Evolutionary conservation across 2,113 vertebrate genomes (phyloP).

Genomic region (Echinops telfairi): DNA sequence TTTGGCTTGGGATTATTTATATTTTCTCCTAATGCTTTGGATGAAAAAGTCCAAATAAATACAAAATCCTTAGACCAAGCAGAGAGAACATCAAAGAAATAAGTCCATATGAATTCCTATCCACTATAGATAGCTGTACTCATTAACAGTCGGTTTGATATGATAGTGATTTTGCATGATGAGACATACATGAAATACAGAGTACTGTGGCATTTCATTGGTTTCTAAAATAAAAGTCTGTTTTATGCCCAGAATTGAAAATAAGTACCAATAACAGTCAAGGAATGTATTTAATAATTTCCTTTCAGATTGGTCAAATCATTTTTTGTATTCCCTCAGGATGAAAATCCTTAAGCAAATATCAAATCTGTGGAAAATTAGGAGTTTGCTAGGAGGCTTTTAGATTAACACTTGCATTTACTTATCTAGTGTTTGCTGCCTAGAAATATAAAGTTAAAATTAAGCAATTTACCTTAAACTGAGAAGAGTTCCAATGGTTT

Average conservation of each 20-base stretch:
- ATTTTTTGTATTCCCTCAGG: slow-evolving; percentile 66
- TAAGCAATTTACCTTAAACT: slow-evolving; percentile 71
- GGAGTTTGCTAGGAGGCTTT: slow-evolving; percentile 70
- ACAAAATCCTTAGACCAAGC: slow-evolving; percentile 36
- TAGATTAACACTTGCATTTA: slow-evolving; percentile 62
- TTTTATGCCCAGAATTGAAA: slow-evolving; percentile 48
- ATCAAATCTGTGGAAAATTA: slow-evolving; percentile 72
- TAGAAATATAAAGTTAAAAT: slow-evolving; percentile 67
- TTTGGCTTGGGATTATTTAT: slow-evolving; percentile 35
- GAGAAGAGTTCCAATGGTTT: slow-evolving; percentile 24
- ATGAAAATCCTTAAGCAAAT: slow-evolving; percentile 63
- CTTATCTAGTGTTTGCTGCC: slow-evolving; percentile 65
- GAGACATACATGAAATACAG: slow-evolving; percentile 40
- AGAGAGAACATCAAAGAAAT: slow-evolving; percentile 58
- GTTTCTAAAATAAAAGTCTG: slow-evolving; percentile 54
- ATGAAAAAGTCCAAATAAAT: slow-evolving; percentile 49
- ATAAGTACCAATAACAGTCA: slow-evolving; percentile 61
- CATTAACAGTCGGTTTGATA: slow-evolving; percentile 53
- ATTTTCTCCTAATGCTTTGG: slow-evolving; percentile 37
- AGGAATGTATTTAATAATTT: slow-evolving; percentile 72
- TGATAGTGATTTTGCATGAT: slow-evolving; percentile 51
- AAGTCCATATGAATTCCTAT: neutral
- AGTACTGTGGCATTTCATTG: slow-evolving; percentile 37
- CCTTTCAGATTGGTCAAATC: slow-evolving; percentile 48
- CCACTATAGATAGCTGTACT: slow-evolving; percentile 4